Percentiles rank a stretch among this genome's conserved stretches.
Evolutionary conservation across 2,797 vertebrate genomes (phyloP).

Genomic region (Melanotaenia maccullochi): DNA sequence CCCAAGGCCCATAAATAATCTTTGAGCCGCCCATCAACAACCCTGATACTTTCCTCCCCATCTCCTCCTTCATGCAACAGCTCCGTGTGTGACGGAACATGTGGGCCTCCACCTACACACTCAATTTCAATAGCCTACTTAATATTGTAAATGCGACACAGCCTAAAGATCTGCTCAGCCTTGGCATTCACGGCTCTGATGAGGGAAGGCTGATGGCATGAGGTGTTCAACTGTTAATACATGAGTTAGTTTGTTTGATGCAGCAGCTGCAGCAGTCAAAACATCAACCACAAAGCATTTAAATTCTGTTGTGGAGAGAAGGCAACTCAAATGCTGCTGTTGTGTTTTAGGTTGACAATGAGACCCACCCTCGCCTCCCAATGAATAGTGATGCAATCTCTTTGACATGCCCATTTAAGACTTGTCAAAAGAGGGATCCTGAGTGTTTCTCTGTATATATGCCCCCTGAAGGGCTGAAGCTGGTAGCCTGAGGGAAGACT

Average conservation of each 20-base stretch:
- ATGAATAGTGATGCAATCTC: slow-evolving; percentile 45
- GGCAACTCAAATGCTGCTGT: slow-evolving; percentile 14
- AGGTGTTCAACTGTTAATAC: slow-evolving; percentile 45
- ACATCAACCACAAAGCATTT: slow-evolving; percentile 32
- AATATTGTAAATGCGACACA: slow-evolving; percentile 76
- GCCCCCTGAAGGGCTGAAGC: slow-evolving; percentile 41
- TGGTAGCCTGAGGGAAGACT: slow-evolving; percentile 57
- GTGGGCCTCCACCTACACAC: slow-evolving; percentile 79
- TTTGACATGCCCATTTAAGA: slow-evolving; percentile 53
- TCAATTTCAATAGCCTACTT: slow-evolving; percentile 75
- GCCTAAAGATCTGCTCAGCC: slow-evolving; percentile 72
- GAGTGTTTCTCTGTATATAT: slow-evolving; percentile 23
- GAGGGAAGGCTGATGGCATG: slow-evolving; percentile 44
- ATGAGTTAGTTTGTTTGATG: slow-evolving; percentile 19
- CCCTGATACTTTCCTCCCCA: slow-evolving; percentile 38
- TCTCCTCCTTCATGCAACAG: slow-evolving; percentile 51
- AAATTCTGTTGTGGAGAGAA: slow-evolving; percentile 23
- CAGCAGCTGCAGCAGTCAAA: slow-evolving; percentile 20
- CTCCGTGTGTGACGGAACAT: slow-evolving; percentile 75
- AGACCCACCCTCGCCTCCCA: slow-evolving; percentile 13
- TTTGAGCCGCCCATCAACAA: slow-evolving; percentile 60
- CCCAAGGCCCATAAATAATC: slow-evolving; percentile 60
- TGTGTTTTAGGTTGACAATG: slow-evolving; percentile 41
- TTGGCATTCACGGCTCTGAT: slow-evolving; percentile 64
- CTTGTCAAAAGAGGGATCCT: slow-evolving; percentile 37